Base-by-base conservation (phyloP, 2,888 invertebrate species). In the Microplitis deprimator region DNA sequence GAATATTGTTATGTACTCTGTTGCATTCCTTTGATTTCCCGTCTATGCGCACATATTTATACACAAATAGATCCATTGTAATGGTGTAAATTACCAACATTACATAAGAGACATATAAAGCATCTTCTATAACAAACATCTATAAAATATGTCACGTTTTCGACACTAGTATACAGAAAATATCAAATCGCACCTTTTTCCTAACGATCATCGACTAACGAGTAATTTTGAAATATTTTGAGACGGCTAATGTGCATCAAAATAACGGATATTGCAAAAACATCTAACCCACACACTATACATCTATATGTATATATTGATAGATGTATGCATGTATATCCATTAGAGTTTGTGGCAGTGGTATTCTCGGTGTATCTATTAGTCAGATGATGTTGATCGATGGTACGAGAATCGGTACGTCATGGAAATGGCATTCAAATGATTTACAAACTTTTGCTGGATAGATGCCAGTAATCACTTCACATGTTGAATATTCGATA, bases 301-400 rank as follows among this genome's bases (percentile, higher is more conserved):
- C 29, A 10, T 50, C 50, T 13, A 10, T 10, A 50, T 10, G 1
- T 13, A 50, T 50, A 10, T 13, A 50, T 13, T 20, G 20, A 20
- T 20, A 13, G 50, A 50, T 50, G 50, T 8, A 50, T 50, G 50
- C 8, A 16, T 50, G 50, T 50, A 50, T 13, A 5, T 50, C 50
- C 50, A 50, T 50, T 50, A 50, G 13, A 50, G 13, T 5, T 29
- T 13, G 50, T 10, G 50, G 50, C 13, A 50, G 50, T 50, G 10
- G 50, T 10, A 50, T 50, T 50, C 50, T 13, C 8, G 50, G 8
- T 50, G 50, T 50, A 50, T 50, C 13, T 50, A 50, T 50, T 50
- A 50, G 50, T 50, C 50, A 50, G 50, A 50, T 50, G 50, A 50
- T 50, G 50, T 50, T 50, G 50, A 50, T 50, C 50, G 50, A 50